Evolutionary conservation across 2,113 vertebrate genomes (phyloP), one percentile per base, ranked within the genome.

Genomic region (Hypomesus transpacificus): DNA sequence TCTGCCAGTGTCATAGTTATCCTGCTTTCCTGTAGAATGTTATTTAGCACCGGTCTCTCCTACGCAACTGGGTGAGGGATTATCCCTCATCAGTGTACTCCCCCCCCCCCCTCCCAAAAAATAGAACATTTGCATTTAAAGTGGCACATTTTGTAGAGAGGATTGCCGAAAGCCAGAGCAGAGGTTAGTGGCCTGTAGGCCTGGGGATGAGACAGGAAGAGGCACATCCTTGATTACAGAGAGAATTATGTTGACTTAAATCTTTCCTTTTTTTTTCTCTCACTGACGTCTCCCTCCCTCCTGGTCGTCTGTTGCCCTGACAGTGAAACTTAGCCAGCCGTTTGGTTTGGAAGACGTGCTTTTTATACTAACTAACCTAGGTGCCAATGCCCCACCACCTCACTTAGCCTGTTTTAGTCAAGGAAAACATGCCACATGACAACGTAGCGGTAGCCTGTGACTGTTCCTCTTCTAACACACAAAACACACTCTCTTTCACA

Each of bases 71-170:
- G 3, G 70, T 76, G 73, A 83, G 79, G 86, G 88, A 90, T 90
- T 88, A 91, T 87, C 83, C 73, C 80, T 83, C 81, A 78, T 87
- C 82, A 75, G 81, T 84, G 86, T 84, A 4, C 28, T 21, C 86
- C 83, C 84, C 64, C 53, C 71, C 71, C 22, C 17, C 17, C n/a
- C 39, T 17, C 17, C 24, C 77, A 2, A 82, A 81, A 61, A 58
- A 72, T 46, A 69, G 34, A 1, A 51, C 80, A 89, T 91, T 91
- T 87, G 83, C 90, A 91, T 91, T 89, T 91, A 91, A 90, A 91
- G 89, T 89, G 87, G 79, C 82, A 82, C 75, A 78, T 84, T 76
- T 80, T 73, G 18, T 50, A 50, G 26, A 54, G 34, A 21, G 62
- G 61, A 70, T 57, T 34, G 61, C 61, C 26, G 28, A 16, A 20